A percentile compares a stretch with the other conserved stretches of the same genome.
These are phyloP conservation scores for Haemorhous mexicanus DNA, from an alignment of 2,113 vertebrate genomes.

Conservation along the genomic window DNA sequence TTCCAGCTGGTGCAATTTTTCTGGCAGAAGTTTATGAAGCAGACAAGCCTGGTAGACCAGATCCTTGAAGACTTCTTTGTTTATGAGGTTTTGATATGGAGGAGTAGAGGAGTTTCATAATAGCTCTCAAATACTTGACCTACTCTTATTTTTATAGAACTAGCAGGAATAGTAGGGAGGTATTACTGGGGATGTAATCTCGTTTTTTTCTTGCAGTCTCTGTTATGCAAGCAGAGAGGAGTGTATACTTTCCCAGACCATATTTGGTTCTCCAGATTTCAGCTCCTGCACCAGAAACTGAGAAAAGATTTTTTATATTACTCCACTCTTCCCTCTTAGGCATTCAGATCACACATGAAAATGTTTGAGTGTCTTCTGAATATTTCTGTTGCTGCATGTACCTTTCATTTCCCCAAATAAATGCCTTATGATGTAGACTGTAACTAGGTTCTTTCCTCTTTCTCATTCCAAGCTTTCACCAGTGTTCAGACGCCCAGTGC, in stretches of 20 bases:
- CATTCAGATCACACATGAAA: background rate
- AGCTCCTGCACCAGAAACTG: background rate
- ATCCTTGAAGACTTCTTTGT: background rate
- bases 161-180: background rate
- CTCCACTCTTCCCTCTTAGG: background rate
- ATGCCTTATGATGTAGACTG: background rate
- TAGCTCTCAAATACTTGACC: background rate
- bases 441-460: background rate
- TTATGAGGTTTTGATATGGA: background rate
- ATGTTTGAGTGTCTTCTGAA: background rate
- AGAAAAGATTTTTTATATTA: background rate
- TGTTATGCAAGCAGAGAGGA: background rate
- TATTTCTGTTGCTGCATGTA: background rate
- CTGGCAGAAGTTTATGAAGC: background rate
- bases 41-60: background rate
- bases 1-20: slow-evolving; percentile 8
- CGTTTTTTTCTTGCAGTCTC: background rate
- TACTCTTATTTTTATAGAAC: background rate
- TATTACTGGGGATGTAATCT: background rate
- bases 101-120: background rate
- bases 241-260: background rate
- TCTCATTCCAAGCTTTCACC: background rate
- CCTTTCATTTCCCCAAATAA: background rate
- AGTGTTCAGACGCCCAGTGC: background rate
- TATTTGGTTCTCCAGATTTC: background rate